phyloP scores from a whole-genome alignment of 2,797 vertebrate genomes.

The Megalops cyprinoides region DNA sequence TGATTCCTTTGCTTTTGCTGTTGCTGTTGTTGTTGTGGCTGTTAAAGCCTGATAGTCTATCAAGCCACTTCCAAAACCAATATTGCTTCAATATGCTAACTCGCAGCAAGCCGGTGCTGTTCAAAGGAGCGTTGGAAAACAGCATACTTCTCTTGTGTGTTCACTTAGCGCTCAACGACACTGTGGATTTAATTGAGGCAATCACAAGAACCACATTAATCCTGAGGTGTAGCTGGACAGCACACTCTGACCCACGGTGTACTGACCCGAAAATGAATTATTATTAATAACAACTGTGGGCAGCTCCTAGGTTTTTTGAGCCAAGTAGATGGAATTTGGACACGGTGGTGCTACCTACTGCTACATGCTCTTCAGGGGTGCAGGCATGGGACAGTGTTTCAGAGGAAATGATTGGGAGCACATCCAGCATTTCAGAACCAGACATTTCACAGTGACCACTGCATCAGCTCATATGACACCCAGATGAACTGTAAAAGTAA shows the following conservation, averaged over 20 bases:
- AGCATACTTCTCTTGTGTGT: conserved; percentile 9
- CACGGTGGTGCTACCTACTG: not conserved
- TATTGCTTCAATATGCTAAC: conserved; percentile 20
- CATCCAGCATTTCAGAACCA: not conserved
- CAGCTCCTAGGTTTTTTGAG: not conserved
- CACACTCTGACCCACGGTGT: conserved; percentile 15
- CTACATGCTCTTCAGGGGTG: not conserved
- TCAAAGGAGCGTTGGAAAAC: conserved; percentile 17
- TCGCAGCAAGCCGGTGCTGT: not conserved
- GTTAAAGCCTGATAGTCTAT: not conserved
- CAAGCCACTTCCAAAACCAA: conserved; percentile 18
- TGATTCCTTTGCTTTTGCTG: not conserved
- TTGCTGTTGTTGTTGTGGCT: not conserved
- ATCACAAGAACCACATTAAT: conserved; percentile 31
- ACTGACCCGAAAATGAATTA: not conserved
- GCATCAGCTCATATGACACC: not conserved
- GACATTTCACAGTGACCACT: not conserved
- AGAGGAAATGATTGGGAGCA: not conserved
- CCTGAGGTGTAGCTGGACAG: not conserved
- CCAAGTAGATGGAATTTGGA: not conserved
- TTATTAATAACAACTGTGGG: not conserved
- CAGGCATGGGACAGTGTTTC: not conserved
- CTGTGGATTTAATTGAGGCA: conserved; percentile 33
- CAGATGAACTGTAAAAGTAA: not conserved
- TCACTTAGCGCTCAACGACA: not conserved